These are phyloP conservation scores for Nerophis lumbriciformis DNA, from an alignment of 2,113 vertebrate genomes.

Conservation along the genomic window DNA sequence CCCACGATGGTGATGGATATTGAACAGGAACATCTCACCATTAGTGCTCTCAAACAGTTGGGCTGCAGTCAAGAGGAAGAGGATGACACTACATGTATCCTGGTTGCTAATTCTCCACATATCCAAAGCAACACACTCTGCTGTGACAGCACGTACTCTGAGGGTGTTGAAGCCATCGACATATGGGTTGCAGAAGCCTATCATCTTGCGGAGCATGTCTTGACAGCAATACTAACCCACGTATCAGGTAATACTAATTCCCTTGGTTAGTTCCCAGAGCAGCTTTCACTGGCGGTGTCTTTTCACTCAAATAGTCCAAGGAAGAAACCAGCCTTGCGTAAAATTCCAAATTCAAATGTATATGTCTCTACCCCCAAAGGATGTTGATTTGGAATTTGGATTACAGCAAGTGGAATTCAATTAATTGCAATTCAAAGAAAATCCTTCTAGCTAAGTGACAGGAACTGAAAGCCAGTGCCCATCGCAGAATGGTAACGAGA, in stretches of 20 bases:
- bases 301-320: too few relatives aligned
- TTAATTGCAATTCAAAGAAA: too few relatives aligned
- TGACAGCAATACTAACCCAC: slow-evolving; percentile 79
- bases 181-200: slow-evolving; percentile 75
- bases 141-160: slow-evolving; percentile 48
- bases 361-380: too few relatives aligned
- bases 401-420: too few relatives aligned
- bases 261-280: slow-evolving; percentile 22
- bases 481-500: not conserved
- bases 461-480: too few relatives aligned
- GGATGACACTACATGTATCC: slow-evolving; percentile 6
- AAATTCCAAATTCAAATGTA: too few relatives aligned
- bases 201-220: slow-evolving; percentile 75
- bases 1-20: slow-evolving; percentile 65
- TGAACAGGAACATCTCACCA: slow-evolving; percentile 80
- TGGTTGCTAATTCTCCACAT: slow-evolving; percentile 24
- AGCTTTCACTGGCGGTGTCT: not conserved
- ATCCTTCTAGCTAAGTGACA: too few relatives aligned
- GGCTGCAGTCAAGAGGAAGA: slow-evolving; percentile 63
- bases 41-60: slow-evolving; percentile 77
- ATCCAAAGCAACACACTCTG: slow-evolving; percentile 35
- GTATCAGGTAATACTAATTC: slow-evolving; percentile 79
- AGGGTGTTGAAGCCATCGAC: slow-evolving; percentile 71
- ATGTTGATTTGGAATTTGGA: too few relatives aligned
- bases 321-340: too few relatives aligned